Percentiles rank a stretch among this genome's conserved stretches.
Evolutionary conservation across 2,113 vertebrate species (phyloP).

Genomic region (Herpetotheres cachinnans): DNA sequence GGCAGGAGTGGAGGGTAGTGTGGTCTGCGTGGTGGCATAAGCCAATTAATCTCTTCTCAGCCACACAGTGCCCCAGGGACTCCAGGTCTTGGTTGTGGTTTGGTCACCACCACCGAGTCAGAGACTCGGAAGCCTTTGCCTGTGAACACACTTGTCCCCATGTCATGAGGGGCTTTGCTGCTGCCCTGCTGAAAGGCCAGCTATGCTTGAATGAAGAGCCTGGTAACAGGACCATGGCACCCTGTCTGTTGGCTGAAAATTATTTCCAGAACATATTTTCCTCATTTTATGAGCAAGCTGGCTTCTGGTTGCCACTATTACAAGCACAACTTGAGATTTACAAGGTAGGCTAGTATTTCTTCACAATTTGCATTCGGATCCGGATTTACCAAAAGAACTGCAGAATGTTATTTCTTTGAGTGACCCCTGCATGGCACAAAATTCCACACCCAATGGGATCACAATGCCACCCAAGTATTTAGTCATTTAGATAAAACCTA

Average conservation of each 20-base stretch:
- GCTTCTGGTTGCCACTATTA: background rate
- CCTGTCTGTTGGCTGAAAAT: background rate
- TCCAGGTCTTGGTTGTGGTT: background rate
- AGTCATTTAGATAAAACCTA: background rate
- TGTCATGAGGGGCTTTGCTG: background rate
- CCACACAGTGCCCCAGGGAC: background rate
- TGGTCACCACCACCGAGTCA: background rate
- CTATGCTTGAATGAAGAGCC: background rate
- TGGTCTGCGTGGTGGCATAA: background rate
- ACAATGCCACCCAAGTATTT: background rate
- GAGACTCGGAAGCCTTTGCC: background rate
- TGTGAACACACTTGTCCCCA: background rate
- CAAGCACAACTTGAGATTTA: background rate
- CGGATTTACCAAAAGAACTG: background rate
- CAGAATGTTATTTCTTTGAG: background rate
- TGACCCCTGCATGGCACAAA: background rate
- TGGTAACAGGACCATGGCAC: background rate
- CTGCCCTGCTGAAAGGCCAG: background rate
- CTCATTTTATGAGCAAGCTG: background rate
- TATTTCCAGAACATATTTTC: background rate
- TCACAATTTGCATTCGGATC: background rate
- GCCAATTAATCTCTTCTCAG: background rate
- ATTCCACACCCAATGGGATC: background rate
- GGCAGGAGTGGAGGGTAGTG: background rate
- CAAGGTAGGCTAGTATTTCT: background rate